Evolutionary conservation across 2,888 invertebrate genomes (phyloP).

Genomic region (Lydus trimaculatus): DNA sequence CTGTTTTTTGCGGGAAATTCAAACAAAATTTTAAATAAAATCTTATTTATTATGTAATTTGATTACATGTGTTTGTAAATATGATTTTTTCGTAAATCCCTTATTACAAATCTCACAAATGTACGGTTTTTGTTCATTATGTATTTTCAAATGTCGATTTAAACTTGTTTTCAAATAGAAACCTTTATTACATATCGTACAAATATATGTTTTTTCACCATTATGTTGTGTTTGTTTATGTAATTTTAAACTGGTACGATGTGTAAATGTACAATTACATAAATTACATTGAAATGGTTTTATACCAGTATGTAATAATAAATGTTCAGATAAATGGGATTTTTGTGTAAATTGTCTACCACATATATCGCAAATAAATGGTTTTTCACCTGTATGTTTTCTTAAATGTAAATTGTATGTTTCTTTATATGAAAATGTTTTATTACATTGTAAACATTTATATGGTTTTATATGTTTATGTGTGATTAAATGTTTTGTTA

Average conservation of each 20-base stretch:
- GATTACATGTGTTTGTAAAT: neutral
- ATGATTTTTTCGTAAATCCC: neutral
- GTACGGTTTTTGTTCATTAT: neutral
- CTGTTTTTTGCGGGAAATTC: neutral
- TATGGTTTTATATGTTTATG: neutral
- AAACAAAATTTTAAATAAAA: neutral
- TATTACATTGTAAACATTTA: neutral
- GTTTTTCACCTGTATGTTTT: neutral
- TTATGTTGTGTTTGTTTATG: neutral
- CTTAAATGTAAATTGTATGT: neutral
- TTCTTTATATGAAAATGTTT: neutral
- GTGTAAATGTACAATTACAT: neutral
- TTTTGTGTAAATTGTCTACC: neutral
- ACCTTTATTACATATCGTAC: neutral
- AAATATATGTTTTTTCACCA: neutral
- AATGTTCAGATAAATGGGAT: neutral
- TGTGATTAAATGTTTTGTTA: neutral
- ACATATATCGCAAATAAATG: neutral
- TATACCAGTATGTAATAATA: neutral
- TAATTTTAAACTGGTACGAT: neutral
- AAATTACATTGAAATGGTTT: neutral
- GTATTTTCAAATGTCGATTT: neutral
- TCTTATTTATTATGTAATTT: neutral
- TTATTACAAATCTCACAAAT: neutral
- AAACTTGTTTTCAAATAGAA: neutral